Evolutionary conservation across 2,113 vertebrate species (phyloP).

Genomic region (Terrapene triunguis): DNA sequence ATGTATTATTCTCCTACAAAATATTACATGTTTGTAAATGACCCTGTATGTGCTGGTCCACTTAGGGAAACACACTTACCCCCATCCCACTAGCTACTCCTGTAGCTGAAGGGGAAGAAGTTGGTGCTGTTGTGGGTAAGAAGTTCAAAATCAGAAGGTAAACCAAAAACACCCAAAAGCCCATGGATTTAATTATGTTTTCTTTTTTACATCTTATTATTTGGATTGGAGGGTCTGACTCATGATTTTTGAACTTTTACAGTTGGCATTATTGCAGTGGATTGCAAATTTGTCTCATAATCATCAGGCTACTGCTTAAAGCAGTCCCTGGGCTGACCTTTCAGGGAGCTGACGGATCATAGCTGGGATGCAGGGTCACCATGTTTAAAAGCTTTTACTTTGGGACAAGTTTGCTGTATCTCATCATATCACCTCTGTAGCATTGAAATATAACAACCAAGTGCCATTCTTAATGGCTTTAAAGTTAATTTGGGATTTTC

Average conservation of each 20-base stretch:
- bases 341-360: not conserved
- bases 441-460: conserved; percentile 49
- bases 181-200: not conserved
- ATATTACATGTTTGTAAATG: not conserved
- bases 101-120: conserved; percentile 43
- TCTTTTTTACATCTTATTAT: not conserved
- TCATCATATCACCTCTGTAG: conserved; percentile 13
- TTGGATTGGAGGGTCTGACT: not conserved
- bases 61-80: not conserved
- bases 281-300: conserved; percentile 14
- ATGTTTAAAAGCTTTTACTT: not conserved
- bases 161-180: not conserved
- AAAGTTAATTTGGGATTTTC: conserved; percentile 49
- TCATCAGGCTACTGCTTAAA: conserved; percentile 17
- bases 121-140: not conserved
- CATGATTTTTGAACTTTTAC: not conserved
- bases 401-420: not conserved
- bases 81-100: not conserved
- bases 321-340: not conserved
- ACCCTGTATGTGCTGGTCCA: not conserved
- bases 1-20: accelerated
- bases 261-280: not conserved
- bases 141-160: not conserved
- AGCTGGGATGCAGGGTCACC: not conserved
- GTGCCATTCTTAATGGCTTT: conserved; percentile 59